These are phyloP conservation scores for Hydractinia symbiolongicarpus DNA, from an alignment of 30 jellyfish, hydroid and myxozoan species.

Conservation along the genomic window DNA sequence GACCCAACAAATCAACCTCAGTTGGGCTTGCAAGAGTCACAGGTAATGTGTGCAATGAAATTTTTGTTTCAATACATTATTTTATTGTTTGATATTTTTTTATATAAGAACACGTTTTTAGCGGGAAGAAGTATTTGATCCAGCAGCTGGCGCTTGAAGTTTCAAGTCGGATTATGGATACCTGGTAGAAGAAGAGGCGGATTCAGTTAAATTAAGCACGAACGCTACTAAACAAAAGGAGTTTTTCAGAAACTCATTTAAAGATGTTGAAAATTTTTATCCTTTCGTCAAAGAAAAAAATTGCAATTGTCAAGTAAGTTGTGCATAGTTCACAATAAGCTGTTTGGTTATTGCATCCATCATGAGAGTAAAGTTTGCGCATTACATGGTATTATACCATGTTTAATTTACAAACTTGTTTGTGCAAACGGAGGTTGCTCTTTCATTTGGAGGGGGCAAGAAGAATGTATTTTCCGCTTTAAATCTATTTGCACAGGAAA, in stretches of 20 bases:
- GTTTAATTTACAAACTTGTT: not conserved
- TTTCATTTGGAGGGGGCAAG: not conserved
- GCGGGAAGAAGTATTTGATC: conserved; percentile 6
- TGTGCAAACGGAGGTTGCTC: not conserved
- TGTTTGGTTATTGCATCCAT: not conserved
- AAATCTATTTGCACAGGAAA: conserved; percentile 6
- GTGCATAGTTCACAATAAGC: not conserved
- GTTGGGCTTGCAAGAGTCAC: not conserved
- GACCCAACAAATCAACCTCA: not conserved
- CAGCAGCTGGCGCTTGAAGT: conserved; percentile 1
- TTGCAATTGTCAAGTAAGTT: not conserved
- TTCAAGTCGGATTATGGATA: not conserved
- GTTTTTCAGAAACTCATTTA: not conserved
- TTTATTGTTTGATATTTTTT: not conserved
- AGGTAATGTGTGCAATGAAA: not conserved
- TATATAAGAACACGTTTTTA: too few relatives aligned
- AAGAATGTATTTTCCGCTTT: conserved; percentile 1
- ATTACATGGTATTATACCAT: conserved; percentile 2
- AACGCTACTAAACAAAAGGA: not conserved
- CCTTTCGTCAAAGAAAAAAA: not conserved
- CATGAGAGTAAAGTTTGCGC: not conserved
- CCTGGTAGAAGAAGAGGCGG: not conserved
- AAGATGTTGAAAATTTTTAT: not conserved
- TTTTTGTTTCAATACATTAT: not conserved
- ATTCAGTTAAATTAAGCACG: not conserved